These are phyloP conservation scores for Prosapia bicincta DNA, from an alignment of 2,888 invertebrate species.

Conservation along the genomic window DNA sequence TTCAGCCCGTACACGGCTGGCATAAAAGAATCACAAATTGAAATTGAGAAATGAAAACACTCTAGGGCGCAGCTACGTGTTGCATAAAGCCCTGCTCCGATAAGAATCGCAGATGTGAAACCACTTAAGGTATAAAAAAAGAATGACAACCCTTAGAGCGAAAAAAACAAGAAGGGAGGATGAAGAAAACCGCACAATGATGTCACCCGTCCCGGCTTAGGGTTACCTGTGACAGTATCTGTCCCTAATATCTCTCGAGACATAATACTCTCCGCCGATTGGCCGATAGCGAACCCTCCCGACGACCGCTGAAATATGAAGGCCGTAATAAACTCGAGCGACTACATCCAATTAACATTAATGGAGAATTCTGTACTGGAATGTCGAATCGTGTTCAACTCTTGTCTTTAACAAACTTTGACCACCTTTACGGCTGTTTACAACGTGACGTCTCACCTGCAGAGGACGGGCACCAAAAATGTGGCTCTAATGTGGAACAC, in stretches of 20 bases:
- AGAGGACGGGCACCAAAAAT: background rate
- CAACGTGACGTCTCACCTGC: background rate
- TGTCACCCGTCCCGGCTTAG: background rate
- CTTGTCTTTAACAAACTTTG: background rate
- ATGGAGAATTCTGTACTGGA: background rate
- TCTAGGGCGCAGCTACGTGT: background rate
- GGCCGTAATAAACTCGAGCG: background rate
- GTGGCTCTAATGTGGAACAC: background rate
- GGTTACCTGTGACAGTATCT: background rate
- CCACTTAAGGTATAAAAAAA: background rate
- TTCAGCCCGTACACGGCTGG: background rate
- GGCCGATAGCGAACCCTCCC: background rate
- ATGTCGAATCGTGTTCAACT: background rate
- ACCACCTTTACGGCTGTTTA: background rate
- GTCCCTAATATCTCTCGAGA: background rate
- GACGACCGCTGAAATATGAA: background rate
- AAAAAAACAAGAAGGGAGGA: background rate
- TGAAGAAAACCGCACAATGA: background rate
- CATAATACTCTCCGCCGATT: background rate
- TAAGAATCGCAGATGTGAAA: conserved; percentile 2
- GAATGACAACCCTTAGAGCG: background rate
- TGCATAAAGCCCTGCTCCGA: background rate
- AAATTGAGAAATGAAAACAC: background rate
- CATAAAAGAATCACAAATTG: background rate
- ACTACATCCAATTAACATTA: background rate